phyloP scores from a whole-genome alignment of 2,888 invertebrate genomes.

The Antheraea yamamai region DNA sequence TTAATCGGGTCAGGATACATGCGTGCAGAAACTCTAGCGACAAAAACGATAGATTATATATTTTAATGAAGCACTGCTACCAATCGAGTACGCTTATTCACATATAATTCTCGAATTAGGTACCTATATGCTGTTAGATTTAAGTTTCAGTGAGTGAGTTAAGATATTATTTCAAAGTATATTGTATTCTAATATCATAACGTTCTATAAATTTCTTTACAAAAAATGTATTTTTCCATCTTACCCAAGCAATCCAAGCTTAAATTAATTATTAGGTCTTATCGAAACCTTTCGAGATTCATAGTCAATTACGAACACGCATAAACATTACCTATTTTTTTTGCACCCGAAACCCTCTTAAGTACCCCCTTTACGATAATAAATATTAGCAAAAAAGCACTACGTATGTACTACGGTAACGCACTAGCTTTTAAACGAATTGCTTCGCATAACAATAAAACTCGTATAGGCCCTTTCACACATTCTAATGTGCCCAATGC shows the following conservation, averaged over 20 bases:
- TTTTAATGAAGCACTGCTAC: constrained; percentile 68
- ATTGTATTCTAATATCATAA: background rate
- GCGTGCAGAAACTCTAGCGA: constrained; percentile 27
- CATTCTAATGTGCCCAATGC: constrained; percentile 79
- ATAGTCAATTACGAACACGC: constrained; percentile 40
- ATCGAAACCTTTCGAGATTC: constrained; percentile 29
- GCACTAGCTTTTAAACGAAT: constrained; percentile 81
- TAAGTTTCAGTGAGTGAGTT: background rate
- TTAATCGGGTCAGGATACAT: constrained; percentile 67
- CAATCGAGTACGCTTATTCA: constrained; percentile 66
- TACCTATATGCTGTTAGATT: background rate
- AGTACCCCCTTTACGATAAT: constrained; percentile 58
- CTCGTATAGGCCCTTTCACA: constrained; percentile 77
- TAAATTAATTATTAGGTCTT: constrained; percentile 24
- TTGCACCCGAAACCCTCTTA: constrained; percentile 48
- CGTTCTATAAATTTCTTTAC: background rate
- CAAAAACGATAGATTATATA: background rate
- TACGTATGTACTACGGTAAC: constrained; percentile 72
- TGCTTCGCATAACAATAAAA: constrained; percentile 81
- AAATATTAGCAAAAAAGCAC: constrained; percentile 79
- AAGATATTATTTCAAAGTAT: background rate
- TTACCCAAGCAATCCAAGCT: constrained; percentile 23
- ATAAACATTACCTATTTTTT: constrained; percentile 58
- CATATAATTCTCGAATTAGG: constrained; percentile 35
- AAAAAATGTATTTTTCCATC: constrained; percentile 28